Evolutionary conservation across 2,797 vertebrate genomes (phyloP).

Genomic region (Brachyalestes nurse): DNA sequence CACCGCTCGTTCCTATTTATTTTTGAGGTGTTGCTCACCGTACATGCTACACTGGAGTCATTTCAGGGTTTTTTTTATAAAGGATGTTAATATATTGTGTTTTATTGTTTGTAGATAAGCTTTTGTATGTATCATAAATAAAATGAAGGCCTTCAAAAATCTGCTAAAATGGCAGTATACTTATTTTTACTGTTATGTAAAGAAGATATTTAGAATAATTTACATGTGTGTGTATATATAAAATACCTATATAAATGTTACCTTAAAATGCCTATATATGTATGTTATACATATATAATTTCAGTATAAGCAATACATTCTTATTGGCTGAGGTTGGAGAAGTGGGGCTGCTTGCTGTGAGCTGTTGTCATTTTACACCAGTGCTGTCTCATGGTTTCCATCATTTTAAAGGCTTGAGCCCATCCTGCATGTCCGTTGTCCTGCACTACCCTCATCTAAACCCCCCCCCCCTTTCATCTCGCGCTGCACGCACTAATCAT

Average conservation of each 20-base stretch:
- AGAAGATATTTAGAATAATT: background rate
- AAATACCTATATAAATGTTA: too few species aligned
- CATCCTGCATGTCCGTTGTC: slow-evolving; percentile 61
- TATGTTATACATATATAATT: slow-evolving; percentile 8
- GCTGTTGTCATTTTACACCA: slow-evolving; percentile 31
- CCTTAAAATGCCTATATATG: too few species aligned
- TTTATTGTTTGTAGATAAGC: slow-evolving; percentile 16
- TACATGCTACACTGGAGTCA: slow-evolving; percentile 2
- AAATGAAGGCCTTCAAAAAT: background rate
- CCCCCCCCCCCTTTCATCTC: slow-evolving; percentile 21
- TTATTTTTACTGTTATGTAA: background rate
- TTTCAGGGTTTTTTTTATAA: slow-evolving; percentile 32
- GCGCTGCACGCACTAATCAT: slow-evolving; percentile 67
- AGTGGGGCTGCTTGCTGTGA: slow-evolving; percentile 68
- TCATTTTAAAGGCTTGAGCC: slow-evolving; percentile 41
- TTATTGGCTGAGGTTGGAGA: slow-evolving; percentile 59
- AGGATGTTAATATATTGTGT: slow-evolving; percentile 15
- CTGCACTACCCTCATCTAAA: slow-evolving; percentile 51
- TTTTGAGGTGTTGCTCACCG: background rate
- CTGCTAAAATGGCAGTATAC: slow-evolving; percentile 11
- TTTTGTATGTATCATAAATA: slow-evolving; percentile 15
- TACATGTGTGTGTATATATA: background rate
- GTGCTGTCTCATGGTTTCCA: slow-evolving; percentile 24
- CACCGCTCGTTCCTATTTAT: background rate
- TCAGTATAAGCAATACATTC: slow-evolving; percentile 20